phyloP scores from a whole-genome alignment of 2,888 invertebrate species.

The Heliconius erato region DNA sequence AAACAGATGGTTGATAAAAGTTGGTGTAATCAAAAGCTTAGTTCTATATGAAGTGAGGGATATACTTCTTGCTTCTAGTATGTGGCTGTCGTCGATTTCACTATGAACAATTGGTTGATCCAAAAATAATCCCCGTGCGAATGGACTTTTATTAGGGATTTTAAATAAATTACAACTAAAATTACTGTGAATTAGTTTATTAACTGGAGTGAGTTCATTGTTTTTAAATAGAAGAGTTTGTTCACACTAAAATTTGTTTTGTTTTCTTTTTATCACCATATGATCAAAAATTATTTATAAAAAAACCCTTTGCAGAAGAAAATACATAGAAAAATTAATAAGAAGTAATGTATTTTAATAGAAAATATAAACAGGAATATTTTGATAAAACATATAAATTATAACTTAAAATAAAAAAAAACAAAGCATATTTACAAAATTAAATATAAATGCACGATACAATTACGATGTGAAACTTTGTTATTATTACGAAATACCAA shows the following conservation, averaged over 20 bases:
- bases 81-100: conserved; percentile 47
- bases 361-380: neutral
- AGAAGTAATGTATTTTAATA: neutral
- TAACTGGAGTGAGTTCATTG: conserved; percentile 24
- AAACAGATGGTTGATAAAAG: conserved; percentile 41
- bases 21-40: conserved; percentile 55
- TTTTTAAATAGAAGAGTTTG: neutral
- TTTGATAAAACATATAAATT: neutral
- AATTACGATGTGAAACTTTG: neutral
- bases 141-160: conserved; percentile 6
- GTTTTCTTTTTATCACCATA: neutral
- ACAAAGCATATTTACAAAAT: neutral
- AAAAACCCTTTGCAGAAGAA: neutral
- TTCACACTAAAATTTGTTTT: neutral
- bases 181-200: neutral
- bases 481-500: too few relatives aligned
- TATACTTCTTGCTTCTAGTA: neutral
- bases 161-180: neutral
- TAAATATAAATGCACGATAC: neutral
- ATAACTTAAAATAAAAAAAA: neutral
- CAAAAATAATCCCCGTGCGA: conserved; percentile 61
- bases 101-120: conserved; percentile 52
- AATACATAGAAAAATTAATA: neutral
- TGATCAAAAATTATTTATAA: too few relatives aligned
- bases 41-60: conserved; percentile 41